Conservation (phyloP, 92 coral and sea anemone species). For the Palythoa grandiflora region DNA sequence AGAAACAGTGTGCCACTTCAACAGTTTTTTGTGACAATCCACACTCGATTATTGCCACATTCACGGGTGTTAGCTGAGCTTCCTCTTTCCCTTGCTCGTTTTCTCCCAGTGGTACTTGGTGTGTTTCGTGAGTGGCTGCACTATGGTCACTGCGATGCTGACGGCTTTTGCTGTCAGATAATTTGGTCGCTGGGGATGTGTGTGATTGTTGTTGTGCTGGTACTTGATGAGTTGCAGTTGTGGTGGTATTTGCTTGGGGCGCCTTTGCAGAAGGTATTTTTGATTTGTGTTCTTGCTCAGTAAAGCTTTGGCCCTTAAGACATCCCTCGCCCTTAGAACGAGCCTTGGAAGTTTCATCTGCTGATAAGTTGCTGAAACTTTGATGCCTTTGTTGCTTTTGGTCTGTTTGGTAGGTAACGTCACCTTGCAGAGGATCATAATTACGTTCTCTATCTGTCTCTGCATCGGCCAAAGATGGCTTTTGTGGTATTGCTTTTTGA, state of each 20-base stretch:
- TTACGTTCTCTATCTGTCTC: no score
- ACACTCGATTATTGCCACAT: conserved; percentile 30
- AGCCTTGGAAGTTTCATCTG: background rate
- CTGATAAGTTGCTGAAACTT: background rate
- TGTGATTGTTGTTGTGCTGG: background rate
- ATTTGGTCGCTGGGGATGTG: background rate
- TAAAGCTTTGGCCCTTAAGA: no score
- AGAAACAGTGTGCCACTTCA: background rate
- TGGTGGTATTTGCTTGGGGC: background rate
- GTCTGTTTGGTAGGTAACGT: no score
- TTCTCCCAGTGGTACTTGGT: background rate
- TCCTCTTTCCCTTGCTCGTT: background rate
- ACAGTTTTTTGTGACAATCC: background rate
- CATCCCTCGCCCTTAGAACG: background rate
- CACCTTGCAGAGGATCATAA: no score
- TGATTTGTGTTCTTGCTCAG: background rate
- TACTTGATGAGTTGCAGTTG: background rate
- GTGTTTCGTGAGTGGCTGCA: background rate
- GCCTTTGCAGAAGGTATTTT: background rate
- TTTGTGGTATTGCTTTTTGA: background rate
- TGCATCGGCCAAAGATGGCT: no score
- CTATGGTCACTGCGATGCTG: no score
- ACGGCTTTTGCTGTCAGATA: no score
- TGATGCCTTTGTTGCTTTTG: background rate
- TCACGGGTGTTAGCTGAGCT: background rate